These are phyloP conservation scores for Esox masquinongy DNA, from an alignment of 2,797 vertebrate species.

Conservation along the genomic window DNA sequence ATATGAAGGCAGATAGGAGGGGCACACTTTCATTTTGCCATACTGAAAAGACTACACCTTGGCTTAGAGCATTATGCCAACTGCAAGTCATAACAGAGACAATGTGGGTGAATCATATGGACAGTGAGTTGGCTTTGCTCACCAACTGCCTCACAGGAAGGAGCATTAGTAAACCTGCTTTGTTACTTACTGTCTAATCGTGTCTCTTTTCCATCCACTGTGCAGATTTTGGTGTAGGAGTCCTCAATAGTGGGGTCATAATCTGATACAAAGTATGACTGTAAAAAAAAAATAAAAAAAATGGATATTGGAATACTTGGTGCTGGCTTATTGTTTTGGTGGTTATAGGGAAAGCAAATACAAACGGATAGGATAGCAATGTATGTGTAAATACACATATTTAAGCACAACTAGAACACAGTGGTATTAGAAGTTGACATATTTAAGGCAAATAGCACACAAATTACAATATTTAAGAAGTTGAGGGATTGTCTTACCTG, in stretches of 20 bases:
- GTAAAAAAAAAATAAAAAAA: slow-evolving; percentile 24
- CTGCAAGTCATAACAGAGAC: slow-evolving; percentile 62
- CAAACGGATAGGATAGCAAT: background rate
- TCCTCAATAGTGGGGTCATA: slow-evolving; percentile 94
- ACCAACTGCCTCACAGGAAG: slow-evolving; percentile 35
- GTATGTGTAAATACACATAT: background rate
- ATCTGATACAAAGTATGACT: slow-evolving; percentile 94
- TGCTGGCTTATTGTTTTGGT: background rate
- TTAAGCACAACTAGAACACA: background rate
- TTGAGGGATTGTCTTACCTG: slow-evolving; percentile 70
- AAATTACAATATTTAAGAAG: background rate
- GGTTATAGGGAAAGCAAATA: background rate
- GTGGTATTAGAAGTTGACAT: background rate
- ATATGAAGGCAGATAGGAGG: background rate
- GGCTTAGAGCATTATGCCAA: slow-evolving; percentile 24
- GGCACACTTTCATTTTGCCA: background rate
- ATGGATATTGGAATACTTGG: slow-evolving; percentile 22
- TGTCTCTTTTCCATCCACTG: slow-evolving; percentile 81
- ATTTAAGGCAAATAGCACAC: background rate
- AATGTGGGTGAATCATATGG: slow-evolving; percentile 46
- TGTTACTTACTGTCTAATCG: slow-evolving; percentile 86
- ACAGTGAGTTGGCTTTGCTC: slow-evolving; percentile 11
- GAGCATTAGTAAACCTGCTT: background rate
- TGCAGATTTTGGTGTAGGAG: slow-evolving; percentile 89
- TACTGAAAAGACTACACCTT: slow-evolving; percentile 15